phyloP scores from a whole-genome alignment of 2,888 invertebrate species.

The Tiliacea aurago region DNA sequence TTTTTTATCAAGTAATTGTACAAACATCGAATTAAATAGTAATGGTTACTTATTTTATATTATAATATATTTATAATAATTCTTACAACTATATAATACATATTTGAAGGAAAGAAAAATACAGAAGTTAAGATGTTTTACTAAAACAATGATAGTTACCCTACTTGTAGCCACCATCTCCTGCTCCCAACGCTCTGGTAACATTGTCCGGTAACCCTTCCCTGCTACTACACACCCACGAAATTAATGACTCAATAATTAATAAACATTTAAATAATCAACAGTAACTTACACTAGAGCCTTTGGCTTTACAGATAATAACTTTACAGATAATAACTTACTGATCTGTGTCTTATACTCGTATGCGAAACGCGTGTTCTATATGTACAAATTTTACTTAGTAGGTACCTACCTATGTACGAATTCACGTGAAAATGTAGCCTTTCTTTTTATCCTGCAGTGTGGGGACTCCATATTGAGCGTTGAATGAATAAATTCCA shows the following conservation, averaged over 20 bases:
- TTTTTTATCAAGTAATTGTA: background rate
- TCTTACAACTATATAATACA: background rate
- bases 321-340: slow-evolving; percentile 2
- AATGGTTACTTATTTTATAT: too few species aligned
- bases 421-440: background rate
- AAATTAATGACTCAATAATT: slow-evolving; percentile 16
- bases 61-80: background rate
- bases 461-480: background rate
- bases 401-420: background rate
- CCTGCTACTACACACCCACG: background rate
- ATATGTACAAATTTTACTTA: slow-evolving; percentile 16
- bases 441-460: background rate
- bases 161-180: background rate
- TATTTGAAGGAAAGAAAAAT: background rate
- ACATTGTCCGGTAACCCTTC: background rate
- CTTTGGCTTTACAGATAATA: slow-evolving; percentile 28
- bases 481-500: background rate
- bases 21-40: background rate
- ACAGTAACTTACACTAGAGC: slow-evolving; percentile 20
- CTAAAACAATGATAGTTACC: background rate
- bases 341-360: background rate
- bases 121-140: background rate
- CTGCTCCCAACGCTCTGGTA: background rate
- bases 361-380: background rate
- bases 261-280: slow-evolving; percentile 42